Percentiles rank a stretch among this genome's conserved stretches.
Conservation (phyloP, 2,888 invertebrate genomes). For the Lycia hirtaria region DNA sequence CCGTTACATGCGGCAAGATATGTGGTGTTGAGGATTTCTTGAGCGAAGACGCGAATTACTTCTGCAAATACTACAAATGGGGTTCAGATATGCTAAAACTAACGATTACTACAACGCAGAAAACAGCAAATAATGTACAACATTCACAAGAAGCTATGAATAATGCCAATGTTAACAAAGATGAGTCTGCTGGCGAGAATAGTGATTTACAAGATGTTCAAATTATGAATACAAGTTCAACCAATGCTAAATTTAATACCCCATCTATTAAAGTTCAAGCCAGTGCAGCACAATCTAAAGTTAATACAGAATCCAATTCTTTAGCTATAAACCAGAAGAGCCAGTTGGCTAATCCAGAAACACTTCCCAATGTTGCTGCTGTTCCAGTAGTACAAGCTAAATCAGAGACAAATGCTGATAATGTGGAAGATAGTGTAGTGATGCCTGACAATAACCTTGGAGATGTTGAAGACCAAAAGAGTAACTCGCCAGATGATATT, state of each 20-base stretch:
- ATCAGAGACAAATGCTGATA: slow-evolving; percentile 13
- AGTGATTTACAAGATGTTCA: slow-evolving; percentile 34
- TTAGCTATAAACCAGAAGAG: slow-evolving; percentile 20
- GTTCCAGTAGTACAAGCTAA: slow-evolving; percentile 12
- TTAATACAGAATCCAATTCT: slow-evolving; percentile 28
- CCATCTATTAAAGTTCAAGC: slow-evolving; percentile 4
- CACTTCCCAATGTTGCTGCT: slow-evolving; percentile 14
- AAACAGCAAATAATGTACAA: slow-evolving; percentile 13
- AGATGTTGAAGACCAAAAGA: slow-evolving; percentile 11
- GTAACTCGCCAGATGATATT: slow-evolving; percentile 14
- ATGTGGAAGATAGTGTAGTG: slow-evolving; percentile 22
- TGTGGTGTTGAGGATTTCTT: slow-evolving; percentile 59
- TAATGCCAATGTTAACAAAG: slow-evolving; percentile 16
- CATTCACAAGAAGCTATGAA: slow-evolving; percentile 20
- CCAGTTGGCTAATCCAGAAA: slow-evolving; percentile 15
- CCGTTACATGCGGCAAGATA: slow-evolving; percentile 58
- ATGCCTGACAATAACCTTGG: slow-evolving; percentile 14
- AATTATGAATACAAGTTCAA: slow-evolving; percentile 20
- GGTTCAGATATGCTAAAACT: slow-evolving; percentile 57
- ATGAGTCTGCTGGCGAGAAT: slow-evolving; percentile 8
- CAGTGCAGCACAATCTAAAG: slow-evolving; percentile 13
- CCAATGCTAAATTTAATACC: slow-evolving; percentile 9
- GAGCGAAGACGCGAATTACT: slow-evolving; percentile 62
- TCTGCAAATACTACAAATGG: slow-evolving; percentile 75
- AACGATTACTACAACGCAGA: slow-evolving; percentile 27